phyloP scores from a whole-genome alignment of 2,797 vertebrate genomes.

The Etheostoma nigrum region DNA sequence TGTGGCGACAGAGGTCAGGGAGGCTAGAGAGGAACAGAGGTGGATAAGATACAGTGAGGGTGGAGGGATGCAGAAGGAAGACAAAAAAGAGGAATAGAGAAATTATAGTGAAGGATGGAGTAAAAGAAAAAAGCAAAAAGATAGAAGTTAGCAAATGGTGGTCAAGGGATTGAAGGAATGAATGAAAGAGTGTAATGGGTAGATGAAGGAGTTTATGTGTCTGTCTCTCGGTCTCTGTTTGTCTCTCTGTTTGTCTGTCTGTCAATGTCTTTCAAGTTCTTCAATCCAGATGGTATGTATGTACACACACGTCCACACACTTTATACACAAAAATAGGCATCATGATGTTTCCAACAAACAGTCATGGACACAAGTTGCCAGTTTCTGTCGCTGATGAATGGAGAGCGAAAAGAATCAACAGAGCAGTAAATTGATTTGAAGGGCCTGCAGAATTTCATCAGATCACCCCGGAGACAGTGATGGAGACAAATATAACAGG shows the following conservation, averaged over 20 bases:
- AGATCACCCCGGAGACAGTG: constrained; percentile 46
- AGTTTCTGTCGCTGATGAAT: constrained; percentile 32
- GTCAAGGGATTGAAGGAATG: constrained; percentile 21
- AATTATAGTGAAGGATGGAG: constrained; percentile 38
- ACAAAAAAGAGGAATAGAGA: constrained; percentile 30
- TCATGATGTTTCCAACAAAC: background rate
- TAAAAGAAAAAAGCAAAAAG: background rate
- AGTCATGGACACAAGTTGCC: constrained; percentile 60
- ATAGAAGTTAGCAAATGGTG: constrained; percentile 24
- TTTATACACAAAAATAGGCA: background rate
- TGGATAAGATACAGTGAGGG: constrained; percentile 11
- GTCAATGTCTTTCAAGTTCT: too few species aligned
- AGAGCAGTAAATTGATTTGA: constrained; percentile 60
- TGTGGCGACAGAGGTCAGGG: constrained; percentile 7
- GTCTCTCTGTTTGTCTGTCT: background rate
- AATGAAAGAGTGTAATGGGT: constrained; percentile 23
- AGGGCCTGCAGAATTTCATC: constrained; percentile 45
- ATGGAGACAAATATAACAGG: constrained; percentile 54
- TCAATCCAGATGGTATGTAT: constrained; percentile 49
- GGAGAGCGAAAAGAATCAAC: constrained; percentile 19
- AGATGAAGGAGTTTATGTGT: background rate
- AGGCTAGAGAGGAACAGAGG: background rate
- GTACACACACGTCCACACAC: background rate
- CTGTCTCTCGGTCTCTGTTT: background rate
- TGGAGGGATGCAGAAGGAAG: background rate